Conservation (phyloP, 1,140 invertebrate species). For the Himalopsyche phryganea region DNA sequence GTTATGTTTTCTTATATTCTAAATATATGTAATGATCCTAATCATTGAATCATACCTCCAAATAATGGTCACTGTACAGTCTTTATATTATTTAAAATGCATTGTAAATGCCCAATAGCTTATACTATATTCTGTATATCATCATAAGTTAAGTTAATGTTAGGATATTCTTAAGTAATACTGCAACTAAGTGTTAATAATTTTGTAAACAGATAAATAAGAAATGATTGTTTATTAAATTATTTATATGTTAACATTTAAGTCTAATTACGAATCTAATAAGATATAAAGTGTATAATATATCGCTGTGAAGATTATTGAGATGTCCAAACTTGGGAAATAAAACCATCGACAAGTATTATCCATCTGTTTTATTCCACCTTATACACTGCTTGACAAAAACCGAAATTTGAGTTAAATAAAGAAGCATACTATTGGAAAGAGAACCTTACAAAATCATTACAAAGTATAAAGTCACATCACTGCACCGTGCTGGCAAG, state of each 20-base stretch:
- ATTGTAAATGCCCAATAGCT: too few relatives aligned
- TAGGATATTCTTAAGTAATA: conserved; percentile 9
- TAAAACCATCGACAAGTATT: too few relatives aligned
- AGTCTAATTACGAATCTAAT: not conserved
- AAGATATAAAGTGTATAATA: not conserved
- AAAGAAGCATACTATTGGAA: not conserved
- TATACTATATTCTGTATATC: too few relatives aligned
- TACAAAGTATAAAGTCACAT: too few relatives aligned
- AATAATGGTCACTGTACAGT: too few relatives aligned
- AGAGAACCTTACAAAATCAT: too few relatives aligned
- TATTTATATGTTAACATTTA: conserved; percentile 21
- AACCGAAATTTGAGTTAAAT: not conserved
- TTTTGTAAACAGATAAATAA: conserved; percentile 17
- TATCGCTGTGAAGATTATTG: not conserved
- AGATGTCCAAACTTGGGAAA: too few relatives aligned
- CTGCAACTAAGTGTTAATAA: conserved; percentile 25
- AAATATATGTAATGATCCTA: too few relatives aligned
- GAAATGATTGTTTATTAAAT: conserved; percentile 17
- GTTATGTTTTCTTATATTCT: too few relatives aligned
- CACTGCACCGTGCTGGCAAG: too few relatives aligned
- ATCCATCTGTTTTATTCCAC: not conserved
- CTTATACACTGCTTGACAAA: not conserved
- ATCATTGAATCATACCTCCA: too few relatives aligned
- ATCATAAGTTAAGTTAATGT: not conserved
- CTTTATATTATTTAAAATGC: too few relatives aligned